Evolutionary conservation across 2,888 invertebrate species (phyloP), one percentile per base, ranked within the genome.

Genomic region (Pyrrhia umbra): DNA sequence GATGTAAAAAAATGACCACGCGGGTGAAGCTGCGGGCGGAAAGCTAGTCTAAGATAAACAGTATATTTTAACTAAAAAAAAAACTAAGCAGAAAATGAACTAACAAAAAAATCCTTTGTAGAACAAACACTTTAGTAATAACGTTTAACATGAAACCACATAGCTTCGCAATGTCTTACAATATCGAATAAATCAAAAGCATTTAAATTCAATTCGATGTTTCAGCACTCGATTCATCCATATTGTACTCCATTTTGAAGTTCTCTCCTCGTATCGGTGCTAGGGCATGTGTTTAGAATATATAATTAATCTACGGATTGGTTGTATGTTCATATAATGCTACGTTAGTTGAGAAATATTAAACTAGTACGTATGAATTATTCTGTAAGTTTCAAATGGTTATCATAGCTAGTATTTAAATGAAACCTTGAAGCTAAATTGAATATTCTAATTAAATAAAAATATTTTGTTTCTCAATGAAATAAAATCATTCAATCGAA

Each of bases 201-300:
- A 47, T 56, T 71, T 71, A 68, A 71, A 64, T 68, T 71, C 72
- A 25, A 40, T 30, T 71, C 47, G 27, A 56, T 56, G 47, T 71
- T 52, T 71, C 27, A 64, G 50, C 40, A 37, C 37, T 71, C 23
- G 20, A 47, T 64, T 68, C 51, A 8, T 64, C n/a, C 47, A 49
- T 56, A 63, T 56, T 70, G 71, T 68, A 47, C 46, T 65, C n/a
- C 16, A 30, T 16, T 68, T 55, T 56, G 42, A 40, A 71, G 51
- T 47, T 47, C 40, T 13, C 30, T 21, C 27, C 45, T 68, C 40
- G 40, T 51, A 64, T 64, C 42, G 30, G n/a, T 6, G 34, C 15
- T 15, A 5, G 30, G 42, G 39, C 30, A 21, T 51, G 68, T 51
- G 68, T 64, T 51, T 51, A 30, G 71, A 64, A 68, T 71, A 34